Evolutionary conservation across 2,113 vertebrate species (phyloP).

Genomic region (Rafetus swinhoei): DNA sequence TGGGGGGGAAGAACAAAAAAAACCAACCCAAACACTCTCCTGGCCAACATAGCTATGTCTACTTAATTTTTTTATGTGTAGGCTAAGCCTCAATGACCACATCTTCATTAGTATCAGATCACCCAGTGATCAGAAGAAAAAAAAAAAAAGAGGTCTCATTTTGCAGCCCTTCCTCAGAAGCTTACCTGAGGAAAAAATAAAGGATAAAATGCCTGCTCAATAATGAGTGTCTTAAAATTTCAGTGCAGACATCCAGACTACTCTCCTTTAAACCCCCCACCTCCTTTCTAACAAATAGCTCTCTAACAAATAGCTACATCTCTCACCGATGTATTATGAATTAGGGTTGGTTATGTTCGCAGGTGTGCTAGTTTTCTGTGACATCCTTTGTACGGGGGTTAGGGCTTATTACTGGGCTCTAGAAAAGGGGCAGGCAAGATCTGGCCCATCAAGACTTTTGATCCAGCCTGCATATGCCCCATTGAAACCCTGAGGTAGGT

Average conservation of each 20-base stretch:
- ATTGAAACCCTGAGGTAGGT: too few relatives aligned
- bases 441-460: too few relatives aligned
- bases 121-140: conserved; percentile 30
- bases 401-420: not conserved
- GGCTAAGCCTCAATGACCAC: not conserved
- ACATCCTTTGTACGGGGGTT: not conserved
- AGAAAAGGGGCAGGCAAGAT: too few relatives aligned
- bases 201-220: conserved; percentile 42
- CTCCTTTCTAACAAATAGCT: conserved; percentile 17
- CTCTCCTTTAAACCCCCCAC: not conserved
- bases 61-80: not conserved
- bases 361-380: not conserved
- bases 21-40: not conserved
- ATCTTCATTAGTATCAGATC: conserved; percentile 39
- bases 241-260: not conserved
- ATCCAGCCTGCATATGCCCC: too few relatives aligned
- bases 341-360: not conserved
- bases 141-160: conserved; percentile 52
- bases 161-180: conserved; percentile 36
- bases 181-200: conserved; percentile 3
- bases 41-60: not conserved
- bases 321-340: not conserved
- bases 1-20: too few relatives aligned
- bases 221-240: conserved; percentile 38
- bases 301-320: conserved; percentile 7